These are phyloP conservation scores for Sebastes matsubarae DNA, from an alignment of 2,797 vertebrate species.

Conservation along the genomic window DNA sequence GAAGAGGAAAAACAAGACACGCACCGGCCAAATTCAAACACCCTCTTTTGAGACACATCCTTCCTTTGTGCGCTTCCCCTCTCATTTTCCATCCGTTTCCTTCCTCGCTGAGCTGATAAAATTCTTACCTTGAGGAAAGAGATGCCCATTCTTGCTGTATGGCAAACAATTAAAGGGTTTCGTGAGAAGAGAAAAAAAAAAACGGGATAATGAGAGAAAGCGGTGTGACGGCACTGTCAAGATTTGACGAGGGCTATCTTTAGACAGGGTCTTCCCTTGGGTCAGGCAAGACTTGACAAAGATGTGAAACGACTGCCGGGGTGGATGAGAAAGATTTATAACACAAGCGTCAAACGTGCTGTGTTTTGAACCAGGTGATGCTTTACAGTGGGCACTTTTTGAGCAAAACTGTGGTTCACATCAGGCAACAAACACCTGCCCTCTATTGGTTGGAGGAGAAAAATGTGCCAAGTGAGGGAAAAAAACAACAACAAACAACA, in stretches of 20 bases:
- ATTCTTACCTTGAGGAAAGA: constrained; percentile 52
- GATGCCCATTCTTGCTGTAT: neutral
- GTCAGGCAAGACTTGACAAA: constrained; percentile 2
- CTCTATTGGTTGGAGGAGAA: constrained; percentile 6
- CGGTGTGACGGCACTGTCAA: neutral
- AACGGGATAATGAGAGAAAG: neutral
- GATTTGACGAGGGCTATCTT: constrained; percentile 5
- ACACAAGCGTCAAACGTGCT: neutral
- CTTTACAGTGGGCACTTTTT: neutral
- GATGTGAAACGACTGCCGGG: neutral
- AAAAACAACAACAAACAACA: neutral
- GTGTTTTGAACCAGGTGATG: neutral
- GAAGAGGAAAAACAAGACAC: constrained; percentile 47
- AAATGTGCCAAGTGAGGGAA: neutral
- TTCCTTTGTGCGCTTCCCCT: constrained; percentile 64
- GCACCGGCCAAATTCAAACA: constrained; percentile 54
- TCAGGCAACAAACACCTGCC: constrained; percentile 1
- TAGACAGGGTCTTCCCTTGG: neutral
- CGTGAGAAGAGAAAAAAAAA: neutral
- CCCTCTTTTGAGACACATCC: constrained; percentile 64
- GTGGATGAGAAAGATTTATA: neutral
- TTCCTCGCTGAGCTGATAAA: constrained; percentile 52
- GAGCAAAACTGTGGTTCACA: neutral
- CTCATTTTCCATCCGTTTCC: constrained; percentile 57
- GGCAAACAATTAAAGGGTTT: neutral